Conservation (phyloP, 2,888 invertebrate genomes). For the Parnassius mnemosyne region DNA sequence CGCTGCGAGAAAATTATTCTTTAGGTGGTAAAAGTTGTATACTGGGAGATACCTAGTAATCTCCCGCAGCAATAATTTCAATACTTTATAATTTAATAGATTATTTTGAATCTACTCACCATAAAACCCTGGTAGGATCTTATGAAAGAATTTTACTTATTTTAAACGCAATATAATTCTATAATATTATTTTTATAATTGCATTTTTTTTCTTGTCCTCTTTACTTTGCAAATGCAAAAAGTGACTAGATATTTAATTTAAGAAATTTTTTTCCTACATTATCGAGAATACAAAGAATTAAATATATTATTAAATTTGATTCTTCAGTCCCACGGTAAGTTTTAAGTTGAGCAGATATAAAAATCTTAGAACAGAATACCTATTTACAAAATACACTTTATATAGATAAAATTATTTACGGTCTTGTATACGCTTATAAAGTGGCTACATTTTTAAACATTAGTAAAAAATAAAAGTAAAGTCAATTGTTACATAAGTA, state of each 20-base stretch:
- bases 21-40: constrained; percentile 29
- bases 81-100: constrained; percentile 16
- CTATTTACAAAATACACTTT: constrained; percentile 73
- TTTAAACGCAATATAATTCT: constrained; percentile 29
- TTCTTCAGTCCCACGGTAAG: constrained; percentile 66
- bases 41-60: constrained; percentile 13
- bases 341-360: constrained; percentile 78
- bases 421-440: constrained; percentile 64
- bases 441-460: constrained; percentile 58
- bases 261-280: constrained; percentile 34
- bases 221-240: constrained; percentile 41
- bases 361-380: constrained; percentile 73
- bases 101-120: constrained; percentile 43
- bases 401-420: constrained; percentile 62
- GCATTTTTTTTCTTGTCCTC: constrained; percentile 34
- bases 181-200: constrained; percentile 19
- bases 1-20: constrained; percentile 31
- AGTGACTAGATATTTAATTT: constrained; percentile 50
- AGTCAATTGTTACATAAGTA: constrained; percentile 31
- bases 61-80: constrained; percentile 12
- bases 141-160: constrained; percentile 32
- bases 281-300: constrained; percentile 40
- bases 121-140: constrained; percentile 38
- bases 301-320: constrained; percentile 36
- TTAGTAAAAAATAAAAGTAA: constrained; percentile 47